These are phyloP conservation scores for Conger conger DNA, from an alignment of 2,113 vertebrate species.

Conservation along the genomic window DNA sequence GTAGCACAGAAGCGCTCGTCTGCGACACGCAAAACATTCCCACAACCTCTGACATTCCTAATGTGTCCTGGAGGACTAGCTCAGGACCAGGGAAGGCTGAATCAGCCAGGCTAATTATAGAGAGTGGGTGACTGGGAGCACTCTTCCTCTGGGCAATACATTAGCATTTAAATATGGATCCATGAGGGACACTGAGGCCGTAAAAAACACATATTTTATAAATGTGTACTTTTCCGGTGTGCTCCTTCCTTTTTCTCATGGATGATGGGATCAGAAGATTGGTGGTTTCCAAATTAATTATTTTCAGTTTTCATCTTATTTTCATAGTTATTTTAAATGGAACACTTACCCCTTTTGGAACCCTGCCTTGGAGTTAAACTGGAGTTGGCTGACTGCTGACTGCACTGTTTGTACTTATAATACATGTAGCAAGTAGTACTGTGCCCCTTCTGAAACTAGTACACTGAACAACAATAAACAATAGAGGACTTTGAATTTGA, in stretches of 20 bases:
- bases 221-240: neutral
- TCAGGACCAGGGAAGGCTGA: constrained; percentile 18
- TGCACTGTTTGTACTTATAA: no score
- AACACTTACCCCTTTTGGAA: neutral
- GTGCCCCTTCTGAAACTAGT: neutral
- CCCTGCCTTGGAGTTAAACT: neutral
- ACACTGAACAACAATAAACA: no score
- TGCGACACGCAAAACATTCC: constrained; percentile 1
- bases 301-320: neutral
- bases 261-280: neutral
- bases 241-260: neutral
- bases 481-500: no score
- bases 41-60: constrained; percentile 7
- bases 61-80: constrained; percentile 10
- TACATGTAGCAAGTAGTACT: neutral
- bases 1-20: neutral
- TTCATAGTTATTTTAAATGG: neutral
- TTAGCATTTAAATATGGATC: neutral
- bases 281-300: neutral
- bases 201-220: no score
- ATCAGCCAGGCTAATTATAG: constrained; percentile 4
- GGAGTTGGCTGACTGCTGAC: neutral
- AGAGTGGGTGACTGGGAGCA: neutral
- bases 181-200: neutral
- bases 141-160: neutral